Evolutionary conservation across 2,797 vertebrate genomes (phyloP).

Genomic region (Eleutherodactylus coqui): DNA sequence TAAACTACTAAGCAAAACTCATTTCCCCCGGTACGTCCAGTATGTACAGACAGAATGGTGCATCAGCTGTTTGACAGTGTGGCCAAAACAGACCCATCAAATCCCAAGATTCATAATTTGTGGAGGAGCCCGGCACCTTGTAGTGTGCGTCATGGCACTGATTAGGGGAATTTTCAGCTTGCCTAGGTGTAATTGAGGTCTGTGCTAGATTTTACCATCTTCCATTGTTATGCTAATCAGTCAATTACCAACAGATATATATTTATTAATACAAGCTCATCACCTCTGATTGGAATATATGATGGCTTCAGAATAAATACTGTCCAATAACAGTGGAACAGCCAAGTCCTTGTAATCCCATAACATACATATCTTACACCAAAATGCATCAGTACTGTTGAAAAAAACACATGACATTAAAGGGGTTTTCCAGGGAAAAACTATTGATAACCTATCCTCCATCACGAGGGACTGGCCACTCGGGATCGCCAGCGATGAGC

Average conservation of each 20-base stretch:
- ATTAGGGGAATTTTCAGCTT: conserved; percentile 26
- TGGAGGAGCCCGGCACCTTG: not conserved
- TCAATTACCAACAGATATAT: not conserved
- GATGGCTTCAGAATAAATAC: no score
- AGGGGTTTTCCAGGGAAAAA: no score
- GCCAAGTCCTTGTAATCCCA: no score
- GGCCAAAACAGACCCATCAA: not conserved
- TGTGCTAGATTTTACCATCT: no score
- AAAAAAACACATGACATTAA: no score
- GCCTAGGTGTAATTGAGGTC: conserved; percentile 11
- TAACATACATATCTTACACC: no score
- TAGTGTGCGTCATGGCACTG: not conserved
- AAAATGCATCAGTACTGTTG: no score
- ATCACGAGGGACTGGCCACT: no score
- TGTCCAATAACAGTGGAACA: no score
- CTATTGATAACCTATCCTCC: no score
- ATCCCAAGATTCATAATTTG: not conserved
- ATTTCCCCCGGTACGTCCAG: not conserved
- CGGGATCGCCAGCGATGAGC: no score
- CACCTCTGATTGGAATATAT: no score
- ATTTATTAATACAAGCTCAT: not conserved
- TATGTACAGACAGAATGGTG: not conserved
- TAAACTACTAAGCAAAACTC: conserved; percentile 9
- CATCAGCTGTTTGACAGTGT: conserved; percentile 11
- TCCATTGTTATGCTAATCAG: conserved; percentile 13